Percentiles rank a stretch among this genome's conserved stretches.
phyloP scores from a whole-genome alignment of 2,888 invertebrate genomes.

The Drosophila setosimentum region DNA sequence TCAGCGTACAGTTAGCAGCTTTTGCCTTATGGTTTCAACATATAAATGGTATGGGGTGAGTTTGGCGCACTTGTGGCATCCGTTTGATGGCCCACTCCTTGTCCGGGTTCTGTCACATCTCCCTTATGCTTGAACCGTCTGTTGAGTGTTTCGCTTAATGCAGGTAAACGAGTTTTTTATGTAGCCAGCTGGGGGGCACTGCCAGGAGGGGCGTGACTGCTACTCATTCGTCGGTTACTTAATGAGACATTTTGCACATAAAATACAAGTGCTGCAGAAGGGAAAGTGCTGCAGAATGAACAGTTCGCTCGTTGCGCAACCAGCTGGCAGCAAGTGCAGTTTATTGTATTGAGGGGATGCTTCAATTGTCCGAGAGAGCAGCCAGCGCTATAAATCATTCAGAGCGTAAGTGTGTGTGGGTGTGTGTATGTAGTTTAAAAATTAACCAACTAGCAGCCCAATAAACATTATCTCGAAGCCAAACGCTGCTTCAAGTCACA shows the following conservation, averaged over 20 bases:
- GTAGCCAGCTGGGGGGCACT: slow-evolving; percentile 42
- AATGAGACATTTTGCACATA: slow-evolving; percentile 71
- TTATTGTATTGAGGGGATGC: slow-evolving; percentile 69
- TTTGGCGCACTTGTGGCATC: slow-evolving; percentile 78
- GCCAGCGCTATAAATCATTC: slow-evolving; percentile 63
- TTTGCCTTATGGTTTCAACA: slow-evolving; percentile 46
- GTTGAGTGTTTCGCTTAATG: slow-evolving; percentile 81
- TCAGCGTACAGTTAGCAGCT: slow-evolving; percentile 55
- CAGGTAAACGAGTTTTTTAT: slow-evolving; percentile 79
- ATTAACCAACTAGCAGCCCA: slow-evolving; percentile 80
- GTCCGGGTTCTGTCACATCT: slow-evolving; percentile 60
- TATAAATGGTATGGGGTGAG: slow-evolving; percentile 1
- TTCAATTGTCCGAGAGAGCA: slow-evolving; percentile 62
- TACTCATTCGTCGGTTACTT: slow-evolving; percentile 56
- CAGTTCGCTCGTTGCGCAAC: slow-evolving; percentile 5
- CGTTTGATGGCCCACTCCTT: slow-evolving; percentile 43
- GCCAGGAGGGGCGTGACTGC: slow-evolving; percentile 25
- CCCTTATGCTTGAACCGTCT: slow-evolving; percentile 78
- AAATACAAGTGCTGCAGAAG: slow-evolving; percentile 58
- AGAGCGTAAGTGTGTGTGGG: neutral
- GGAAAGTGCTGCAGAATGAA: slow-evolving; percentile 13
- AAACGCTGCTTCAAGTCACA: neutral
- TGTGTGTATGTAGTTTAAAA: slow-evolving; percentile 57
- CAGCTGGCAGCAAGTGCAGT: slow-evolving; percentile 66
- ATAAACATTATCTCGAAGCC: slow-evolving; percentile 72